A percentile compares a stretch with the other conserved stretches of the same genome.
Conservation (phyloP, 2,113 vertebrate genomes). For the Melanocharis versteri region DNA sequence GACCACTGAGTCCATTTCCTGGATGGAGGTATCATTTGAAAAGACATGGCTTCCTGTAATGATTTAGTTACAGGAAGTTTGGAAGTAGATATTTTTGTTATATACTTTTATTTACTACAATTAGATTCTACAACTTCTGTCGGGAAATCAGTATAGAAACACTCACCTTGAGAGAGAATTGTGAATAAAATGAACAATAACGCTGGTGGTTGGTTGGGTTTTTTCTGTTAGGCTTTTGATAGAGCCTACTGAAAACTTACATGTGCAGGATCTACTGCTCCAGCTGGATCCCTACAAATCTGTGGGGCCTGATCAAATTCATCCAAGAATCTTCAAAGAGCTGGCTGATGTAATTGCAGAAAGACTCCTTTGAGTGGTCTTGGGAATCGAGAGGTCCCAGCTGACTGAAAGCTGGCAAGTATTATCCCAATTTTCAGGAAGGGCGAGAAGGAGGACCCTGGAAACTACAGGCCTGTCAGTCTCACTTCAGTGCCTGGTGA, state of each 20-base stretch:
- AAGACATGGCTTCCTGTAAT: background rate
- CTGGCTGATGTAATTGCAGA: background rate
- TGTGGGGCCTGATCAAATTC: background rate
- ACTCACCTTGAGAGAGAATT: background rate
- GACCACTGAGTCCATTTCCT: background rate
- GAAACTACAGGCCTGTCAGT: background rate
- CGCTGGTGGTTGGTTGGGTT: rapidly evolving
- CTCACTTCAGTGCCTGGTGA: background rate
- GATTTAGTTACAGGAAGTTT: background rate
- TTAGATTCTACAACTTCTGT: background rate
- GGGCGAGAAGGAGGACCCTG: background rate
- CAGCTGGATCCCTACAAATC: background rate
- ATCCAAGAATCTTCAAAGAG: background rate
- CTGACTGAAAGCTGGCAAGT: background rate
- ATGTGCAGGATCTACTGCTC: background rate
- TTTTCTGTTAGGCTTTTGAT: background rate
- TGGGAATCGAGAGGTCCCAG: background rate
- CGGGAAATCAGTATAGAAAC: background rate
- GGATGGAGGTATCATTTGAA: background rate
- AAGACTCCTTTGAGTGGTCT: background rate
- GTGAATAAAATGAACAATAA: background rate
- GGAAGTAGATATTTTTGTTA: background rate
- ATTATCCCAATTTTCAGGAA: background rate
- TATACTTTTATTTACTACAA: background rate
- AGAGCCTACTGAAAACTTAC: background rate